phyloP scores from a whole-genome alignment of 2,888 invertebrate genomes.

The Subacronicta megacephala region DNA sequence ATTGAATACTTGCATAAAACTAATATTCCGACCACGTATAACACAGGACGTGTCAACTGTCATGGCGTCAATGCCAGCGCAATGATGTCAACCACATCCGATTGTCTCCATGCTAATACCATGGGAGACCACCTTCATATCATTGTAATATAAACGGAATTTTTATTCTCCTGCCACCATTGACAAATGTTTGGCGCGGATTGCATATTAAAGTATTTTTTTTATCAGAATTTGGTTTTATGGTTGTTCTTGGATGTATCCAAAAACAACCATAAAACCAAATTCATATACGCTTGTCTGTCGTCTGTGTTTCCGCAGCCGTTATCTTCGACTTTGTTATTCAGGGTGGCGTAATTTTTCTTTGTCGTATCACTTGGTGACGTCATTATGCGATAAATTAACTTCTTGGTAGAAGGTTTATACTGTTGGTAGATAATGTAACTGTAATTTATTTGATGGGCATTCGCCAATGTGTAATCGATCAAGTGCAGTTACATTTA shows the following conservation, averaged over 20 bases:
- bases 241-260: conserved; percentile 21
- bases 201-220: conserved; percentile 75
- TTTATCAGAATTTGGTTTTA: conserved; percentile 4
- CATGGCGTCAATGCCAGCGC: conserved; percentile 68
- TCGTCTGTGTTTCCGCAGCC: conserved; percentile 52
- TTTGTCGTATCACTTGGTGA: conserved; percentile 9
- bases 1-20: conserved; percentile 51
- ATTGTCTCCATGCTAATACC: conserved; percentile 79
- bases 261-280: no score
- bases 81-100: conserved; percentile 78
- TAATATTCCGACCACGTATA: conserved; percentile 76
- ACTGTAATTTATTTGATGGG: conserved; percentile 36
- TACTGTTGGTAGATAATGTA: conserved; percentile 21
- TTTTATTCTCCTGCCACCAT: conserved; percentile 70
- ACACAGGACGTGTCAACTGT: conserved; percentile 78
- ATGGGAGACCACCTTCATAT: conserved; percentile 71
- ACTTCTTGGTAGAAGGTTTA: conserved; percentile 43
- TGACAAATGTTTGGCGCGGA: conserved; percentile 72
- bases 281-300: conserved; percentile 12
- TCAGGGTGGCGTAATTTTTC: conserved; percentile 17
- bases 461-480: conserved; percentile 28
- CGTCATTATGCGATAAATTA: conserved; percentile 31
- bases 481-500: conserved; percentile 39
- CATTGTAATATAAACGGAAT: conserved; percentile 62
- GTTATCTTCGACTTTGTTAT: conserved; percentile 32